Evolutionary conservation across 2,113 vertebrate genomes (phyloP), one percentile per base, ranked within the genome.

Genomic region (Grus americana): DNA sequence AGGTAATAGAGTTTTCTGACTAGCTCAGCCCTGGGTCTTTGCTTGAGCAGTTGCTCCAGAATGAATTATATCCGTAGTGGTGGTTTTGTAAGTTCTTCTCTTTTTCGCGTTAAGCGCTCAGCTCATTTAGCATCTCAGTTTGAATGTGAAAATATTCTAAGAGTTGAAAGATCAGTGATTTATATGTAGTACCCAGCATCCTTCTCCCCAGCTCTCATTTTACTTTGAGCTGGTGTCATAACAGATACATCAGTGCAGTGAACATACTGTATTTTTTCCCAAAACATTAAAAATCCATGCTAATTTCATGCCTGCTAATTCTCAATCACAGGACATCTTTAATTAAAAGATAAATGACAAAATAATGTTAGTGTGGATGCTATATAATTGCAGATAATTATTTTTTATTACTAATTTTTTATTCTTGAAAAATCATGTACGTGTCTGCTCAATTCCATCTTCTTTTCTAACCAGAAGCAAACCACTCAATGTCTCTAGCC

Each of bases 261-360:
- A 78, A 91, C 6, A 1, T 61, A 38, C 22, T 90, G 26, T 27
- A 4, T 47, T 96, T 84, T 94, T 94, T 49, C 65, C 74, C 52
- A 6, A 27, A 95, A 70, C 52, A 57, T 88, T 38, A 91, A 80
- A 93, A 95, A 76, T 92, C 83, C 76, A 40, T 93, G 68, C 52
- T 82, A 70, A 88, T 92, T 92, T 92, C 59, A 65, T 95, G 40
- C 36, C 47, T 71, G 18, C 49, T 93, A 73, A 83, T 81, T 94
- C 78, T 87, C 54, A 74, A 70, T 93, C 80, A 86, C 17, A 61
- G 36, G 49, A 52, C 11, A 13, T 49, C 50, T 95, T 96, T 96
- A 97, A 97, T 97, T 97, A 95, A 97, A 92, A 91, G 78, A 86
- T 70, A 95, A 93, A 95, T 79, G 75, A 62, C 74, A 70, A 93